phyloP scores from a whole-genome alignment of 1,140 invertebrate species.

The Saxidomus purpurata region DNA sequence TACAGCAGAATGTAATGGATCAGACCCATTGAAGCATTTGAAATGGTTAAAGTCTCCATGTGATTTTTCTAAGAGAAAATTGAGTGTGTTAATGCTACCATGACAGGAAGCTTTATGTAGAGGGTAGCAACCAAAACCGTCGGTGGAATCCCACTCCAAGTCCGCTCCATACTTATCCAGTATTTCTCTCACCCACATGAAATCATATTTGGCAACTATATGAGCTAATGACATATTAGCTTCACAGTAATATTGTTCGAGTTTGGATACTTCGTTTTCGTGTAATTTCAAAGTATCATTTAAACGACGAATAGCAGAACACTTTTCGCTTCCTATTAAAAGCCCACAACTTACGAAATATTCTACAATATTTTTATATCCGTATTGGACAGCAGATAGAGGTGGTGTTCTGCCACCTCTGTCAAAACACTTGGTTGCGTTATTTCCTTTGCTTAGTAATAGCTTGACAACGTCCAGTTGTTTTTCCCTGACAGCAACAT shows the following conservation, averaged over 20 bases:
- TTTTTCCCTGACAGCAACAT: slow-evolving; percentile 23
- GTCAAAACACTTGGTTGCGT: neutral
- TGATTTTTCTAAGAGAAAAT: neutral
- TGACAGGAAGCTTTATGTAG: slow-evolving; percentile 17
- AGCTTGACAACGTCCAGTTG: neutral
- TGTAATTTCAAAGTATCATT: neutral
- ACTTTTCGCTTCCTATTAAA: neutral
- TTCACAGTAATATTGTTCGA: neutral
- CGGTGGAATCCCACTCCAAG: neutral
- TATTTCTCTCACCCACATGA: neutral
- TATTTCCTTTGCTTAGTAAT: neutral
- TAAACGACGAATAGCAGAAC: neutral
- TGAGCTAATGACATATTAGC: neutral
- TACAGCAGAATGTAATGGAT: slow-evolving; percentile 12
- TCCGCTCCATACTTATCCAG: neutral
- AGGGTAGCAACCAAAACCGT: neutral
- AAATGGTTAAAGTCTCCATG: neutral
- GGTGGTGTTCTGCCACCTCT: slow-evolving; percentile 3
- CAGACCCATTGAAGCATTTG: neutral
- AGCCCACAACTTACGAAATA: neutral
- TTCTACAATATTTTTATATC: slow-evolving; percentile 10
- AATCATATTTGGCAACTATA: neutral
- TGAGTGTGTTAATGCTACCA: neutral
- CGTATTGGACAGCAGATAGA: neutral
- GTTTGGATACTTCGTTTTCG: neutral